Percentiles rank a stretch among this genome's conserved stretches.
Evolutionary conservation across 2,888 invertebrate species (phyloP).

Genomic region (Chloromyia formosa): DNA sequence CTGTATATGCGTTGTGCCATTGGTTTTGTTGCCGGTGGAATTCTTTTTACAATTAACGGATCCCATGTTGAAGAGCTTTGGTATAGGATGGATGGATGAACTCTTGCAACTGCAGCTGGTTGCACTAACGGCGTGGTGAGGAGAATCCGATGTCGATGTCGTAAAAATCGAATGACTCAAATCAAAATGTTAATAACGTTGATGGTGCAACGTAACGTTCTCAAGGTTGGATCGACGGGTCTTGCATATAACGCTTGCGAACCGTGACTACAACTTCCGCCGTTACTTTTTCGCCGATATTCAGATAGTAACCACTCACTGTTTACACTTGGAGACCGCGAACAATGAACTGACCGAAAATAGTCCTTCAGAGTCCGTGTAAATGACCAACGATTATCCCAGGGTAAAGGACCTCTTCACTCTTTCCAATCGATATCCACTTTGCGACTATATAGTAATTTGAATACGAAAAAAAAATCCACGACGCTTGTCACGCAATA

Average conservation of each 20-base stretch:
- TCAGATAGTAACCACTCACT: too few relatives aligned
- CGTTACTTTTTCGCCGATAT: too few relatives aligned
- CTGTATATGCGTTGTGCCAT: constrained; percentile 14
- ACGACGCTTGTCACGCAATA: constrained; percentile 34
- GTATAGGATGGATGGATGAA: too few relatives aligned
- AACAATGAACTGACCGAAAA: background rate
- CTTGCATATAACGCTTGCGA: too few relatives aligned
- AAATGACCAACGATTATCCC: background rate
- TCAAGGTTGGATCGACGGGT: too few relatives aligned
- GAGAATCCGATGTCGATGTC: too few relatives aligned
- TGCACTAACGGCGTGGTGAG: too few relatives aligned
- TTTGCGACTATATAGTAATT: background rate
- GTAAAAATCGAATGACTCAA: too few relatives aligned
- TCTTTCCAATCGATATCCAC: constrained; percentile 19
- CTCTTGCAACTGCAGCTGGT: too few relatives aligned
- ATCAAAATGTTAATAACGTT: too few relatives aligned
- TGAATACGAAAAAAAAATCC: background rate
- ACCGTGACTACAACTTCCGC: too few relatives aligned
- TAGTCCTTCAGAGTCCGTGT: background rate
- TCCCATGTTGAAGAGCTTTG: constrained; percentile 11
- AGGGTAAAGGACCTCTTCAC: constrained; percentile 26
- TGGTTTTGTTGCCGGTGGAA: constrained; percentile 24
- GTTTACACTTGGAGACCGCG: background rate
- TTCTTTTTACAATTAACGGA: constrained; percentile 35
- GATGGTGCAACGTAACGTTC: too few relatives aligned